Percentiles rank a stretch among this genome's conserved stretches.
Evolutionary conservation across 2,797 vertebrate genomes (phyloP).

Genomic region (Catharus ustulatus): DNA sequence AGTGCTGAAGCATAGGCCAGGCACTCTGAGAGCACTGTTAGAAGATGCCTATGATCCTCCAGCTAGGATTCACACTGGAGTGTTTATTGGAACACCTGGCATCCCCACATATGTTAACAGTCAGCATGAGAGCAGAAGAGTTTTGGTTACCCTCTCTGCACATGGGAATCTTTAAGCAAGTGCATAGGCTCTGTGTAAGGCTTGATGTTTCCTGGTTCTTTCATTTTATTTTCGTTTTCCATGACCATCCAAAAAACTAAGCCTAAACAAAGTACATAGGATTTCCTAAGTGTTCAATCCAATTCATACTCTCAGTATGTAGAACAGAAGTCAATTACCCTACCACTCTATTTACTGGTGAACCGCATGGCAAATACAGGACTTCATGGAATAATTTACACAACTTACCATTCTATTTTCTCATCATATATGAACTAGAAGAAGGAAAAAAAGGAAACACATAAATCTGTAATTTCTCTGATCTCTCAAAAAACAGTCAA

Average conservation of each 20-base stretch:
- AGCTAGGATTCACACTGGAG: not conserved
- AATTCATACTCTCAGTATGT: not conserved
- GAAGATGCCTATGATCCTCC: not conserved
- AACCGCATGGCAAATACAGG: not conserved
- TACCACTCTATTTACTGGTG: not conserved
- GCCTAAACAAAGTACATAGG: not conserved
- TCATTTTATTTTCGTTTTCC: not conserved
- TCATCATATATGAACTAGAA: conserved; percentile 85
- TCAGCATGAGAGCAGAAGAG: not conserved
- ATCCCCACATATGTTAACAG: not conserved
- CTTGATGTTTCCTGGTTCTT: not conserved
- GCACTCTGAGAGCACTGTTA: not conserved
- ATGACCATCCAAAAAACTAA: not conserved
- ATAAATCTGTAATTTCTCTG: not conserved
- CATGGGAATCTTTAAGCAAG: not conserved
- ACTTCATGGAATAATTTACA: not conserved
- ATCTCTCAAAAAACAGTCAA: not conserved
- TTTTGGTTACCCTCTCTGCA: not conserved
- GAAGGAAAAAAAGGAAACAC: not conserved
- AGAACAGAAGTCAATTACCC: not conserved
- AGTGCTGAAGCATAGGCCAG: not conserved
- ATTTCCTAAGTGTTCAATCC: not conserved
- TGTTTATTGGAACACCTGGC: not conserved
- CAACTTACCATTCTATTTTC: conserved; percentile 83
- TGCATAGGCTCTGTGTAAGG: too few species aligned